phyloP scores from a whole-genome alignment of 1,140 invertebrate species.

The Zaprionus capensis region DNA sequence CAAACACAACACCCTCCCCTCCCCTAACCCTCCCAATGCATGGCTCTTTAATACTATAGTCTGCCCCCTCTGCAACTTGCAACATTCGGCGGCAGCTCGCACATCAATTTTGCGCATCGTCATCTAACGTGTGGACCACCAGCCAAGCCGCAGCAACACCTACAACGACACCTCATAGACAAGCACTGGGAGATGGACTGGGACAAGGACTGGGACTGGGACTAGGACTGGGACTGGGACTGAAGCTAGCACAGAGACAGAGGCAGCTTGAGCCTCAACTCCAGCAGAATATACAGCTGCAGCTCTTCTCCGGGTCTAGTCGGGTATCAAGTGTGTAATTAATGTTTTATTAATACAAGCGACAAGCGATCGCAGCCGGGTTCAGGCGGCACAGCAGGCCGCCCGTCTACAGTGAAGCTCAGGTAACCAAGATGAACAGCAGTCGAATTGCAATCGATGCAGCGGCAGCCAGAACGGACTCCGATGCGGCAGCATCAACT shows the following conservation, averaged over 20 bases:
- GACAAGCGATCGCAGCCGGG: conserved; percentile 80
- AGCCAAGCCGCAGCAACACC: conserved; percentile 72
- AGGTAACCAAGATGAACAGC: conserved; percentile 80
- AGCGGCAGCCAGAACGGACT: conserved; percentile 13
- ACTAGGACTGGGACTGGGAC: background rate
- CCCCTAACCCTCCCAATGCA: too few species aligned
- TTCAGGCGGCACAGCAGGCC: conserved; percentile 1
- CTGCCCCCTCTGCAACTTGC: background rate
- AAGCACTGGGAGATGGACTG: conserved; percentile 21
- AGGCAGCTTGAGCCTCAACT: conserved; percentile 1
- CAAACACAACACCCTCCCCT: background rate
- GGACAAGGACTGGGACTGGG: background rate
- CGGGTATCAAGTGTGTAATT: conserved; percentile 83
- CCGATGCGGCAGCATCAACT: conserved; percentile 27
- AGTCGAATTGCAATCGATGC: conserved; percentile 84
- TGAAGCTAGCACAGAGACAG: background rate
- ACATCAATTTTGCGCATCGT: conserved; percentile 78
- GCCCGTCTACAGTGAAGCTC: conserved; percentile 48
- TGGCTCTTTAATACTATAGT: background rate
- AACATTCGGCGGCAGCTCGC: conserved; percentile 33
- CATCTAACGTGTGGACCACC: conserved; percentile 77
- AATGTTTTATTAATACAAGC: conserved; percentile 84
- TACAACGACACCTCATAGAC: conserved; percentile 80
- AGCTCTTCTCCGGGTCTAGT: background rate
- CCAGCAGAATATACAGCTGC: background rate